phyloP scores from a whole-genome alignment of 2,888 invertebrate genomes.

The Ligdia adustata region DNA sequence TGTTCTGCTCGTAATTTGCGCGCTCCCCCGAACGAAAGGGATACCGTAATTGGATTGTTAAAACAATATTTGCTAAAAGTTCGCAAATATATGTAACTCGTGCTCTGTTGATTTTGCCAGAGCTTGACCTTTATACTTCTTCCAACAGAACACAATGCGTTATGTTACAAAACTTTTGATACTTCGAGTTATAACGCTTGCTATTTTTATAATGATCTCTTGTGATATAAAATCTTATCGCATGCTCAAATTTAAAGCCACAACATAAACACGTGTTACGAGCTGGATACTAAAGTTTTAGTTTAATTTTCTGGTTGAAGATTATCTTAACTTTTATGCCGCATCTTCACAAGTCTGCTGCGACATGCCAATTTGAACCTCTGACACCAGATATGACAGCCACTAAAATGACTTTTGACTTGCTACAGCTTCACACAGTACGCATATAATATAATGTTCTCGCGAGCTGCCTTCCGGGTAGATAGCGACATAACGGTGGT shows the following conservation, averaged over 20 bases:
- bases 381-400: neutral
- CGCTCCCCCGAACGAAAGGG: conserved; percentile 29
- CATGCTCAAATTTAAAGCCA: conserved; percentile 1
- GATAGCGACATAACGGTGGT: conserved; percentile 34
- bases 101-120: conserved; percentile 13
- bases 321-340: conserved; percentile 10
- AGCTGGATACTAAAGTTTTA: neutral
- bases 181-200: neutral
- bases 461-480: conserved; percentile 42
- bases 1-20: conserved; percentile 23
- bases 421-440: too few relatives aligned
- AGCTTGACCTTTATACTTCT: conserved; percentile 9
- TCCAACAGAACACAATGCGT: conserved; percentile 3
- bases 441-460: too few relatives aligned
- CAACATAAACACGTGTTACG: conserved; percentile 21
- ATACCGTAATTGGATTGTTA: conserved; percentile 30
- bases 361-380: neutral
- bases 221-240: conserved; percentile 18
- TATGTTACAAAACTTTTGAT: neutral
- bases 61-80: conserved; percentile 30
- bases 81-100: conserved; percentile 16
- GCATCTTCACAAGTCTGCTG: conserved; percentile 2
- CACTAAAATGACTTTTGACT: neutral
- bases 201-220: conserved; percentile 1
- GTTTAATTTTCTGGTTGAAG: conserved; percentile 4